A percentile compares a stretch with the other conserved stretches of the same genome.
Evolutionary conservation across 1,140 invertebrate species (phyloP).

Genomic region (Pseudomyrmex flavicornis): DNA sequence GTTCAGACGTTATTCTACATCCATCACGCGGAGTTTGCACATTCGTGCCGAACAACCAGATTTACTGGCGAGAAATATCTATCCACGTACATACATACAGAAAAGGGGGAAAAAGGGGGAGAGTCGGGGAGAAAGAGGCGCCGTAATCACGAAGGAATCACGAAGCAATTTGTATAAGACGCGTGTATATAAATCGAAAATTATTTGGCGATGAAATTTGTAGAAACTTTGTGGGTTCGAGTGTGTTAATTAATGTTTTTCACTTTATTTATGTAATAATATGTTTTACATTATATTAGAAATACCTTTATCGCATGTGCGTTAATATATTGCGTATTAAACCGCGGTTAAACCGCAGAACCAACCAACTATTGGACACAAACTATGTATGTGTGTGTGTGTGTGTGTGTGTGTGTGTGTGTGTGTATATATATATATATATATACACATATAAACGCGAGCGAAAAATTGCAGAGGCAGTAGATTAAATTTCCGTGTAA

Average conservation of each 20-base stretch:
- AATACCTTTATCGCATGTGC: background rate
- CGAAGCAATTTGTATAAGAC: constrained; percentile 29
- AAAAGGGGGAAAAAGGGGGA: background rate
- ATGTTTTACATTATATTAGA: background rate
- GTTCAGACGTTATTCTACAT: constrained; percentile 42
- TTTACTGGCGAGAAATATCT: constrained; percentile 55
- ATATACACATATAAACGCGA: constrained; percentile 3
- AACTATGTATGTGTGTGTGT: background rate
- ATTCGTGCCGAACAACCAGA: constrained; percentile 60
- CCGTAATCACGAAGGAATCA: constrained; percentile 44
- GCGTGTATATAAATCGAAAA: constrained; percentile 46
- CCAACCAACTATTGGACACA: too few relatives aligned
- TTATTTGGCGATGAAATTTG: background rate
- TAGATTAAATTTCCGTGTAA: constrained; percentile 30
- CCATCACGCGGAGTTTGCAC: constrained; percentile 60
- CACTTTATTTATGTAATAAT: background rate
- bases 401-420: background rate
- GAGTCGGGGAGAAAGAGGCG: background rate
- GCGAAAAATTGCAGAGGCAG: background rate
- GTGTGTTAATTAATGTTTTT: too few relatives aligned
- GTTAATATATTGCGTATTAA: background rate
- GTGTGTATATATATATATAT: too few relatives aligned
- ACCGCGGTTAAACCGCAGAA: background rate
- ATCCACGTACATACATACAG: background rate
- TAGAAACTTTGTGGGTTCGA: too few relatives aligned